These are phyloP conservation scores for Hermaeophaga mercurialis DNA, from an alignment of 2,888 invertebrate genomes.

Conservation along the genomic window DNA sequence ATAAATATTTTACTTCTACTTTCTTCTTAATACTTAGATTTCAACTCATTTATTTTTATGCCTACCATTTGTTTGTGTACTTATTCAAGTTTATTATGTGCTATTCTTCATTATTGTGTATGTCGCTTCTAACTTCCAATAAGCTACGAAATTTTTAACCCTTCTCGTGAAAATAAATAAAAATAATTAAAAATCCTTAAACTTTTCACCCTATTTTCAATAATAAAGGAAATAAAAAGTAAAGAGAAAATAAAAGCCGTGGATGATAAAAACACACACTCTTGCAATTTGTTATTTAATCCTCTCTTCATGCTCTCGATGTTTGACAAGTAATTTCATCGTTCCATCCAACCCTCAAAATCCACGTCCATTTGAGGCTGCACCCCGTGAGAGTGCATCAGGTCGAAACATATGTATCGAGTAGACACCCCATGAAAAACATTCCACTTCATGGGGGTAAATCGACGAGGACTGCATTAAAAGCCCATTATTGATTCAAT, in stretches of 20 bases:
- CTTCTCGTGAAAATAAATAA: too few species aligned
- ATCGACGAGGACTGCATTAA: conserved; percentile 52
- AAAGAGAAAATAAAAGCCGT: conserved; percentile 31
- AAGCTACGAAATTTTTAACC: too few species aligned
- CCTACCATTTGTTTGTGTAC: too few species aligned
- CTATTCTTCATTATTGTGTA: too few species aligned
- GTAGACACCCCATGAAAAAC: conserved; percentile 43
- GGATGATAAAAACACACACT: conserved; percentile 36
- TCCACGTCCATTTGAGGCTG: neutral
- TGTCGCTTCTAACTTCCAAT: too few species aligned
- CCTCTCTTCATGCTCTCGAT: conserved; percentile 51
- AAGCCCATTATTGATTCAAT: conserved; percentile 53
- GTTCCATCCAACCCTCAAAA: conserved; percentile 30
- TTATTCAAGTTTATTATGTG: too few species aligned
- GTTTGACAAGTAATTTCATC: conserved; percentile 51
- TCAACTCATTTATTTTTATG: too few species aligned
- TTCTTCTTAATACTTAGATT: too few species aligned
- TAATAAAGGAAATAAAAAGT: neutral
- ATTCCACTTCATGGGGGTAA: conserved; percentile 43
- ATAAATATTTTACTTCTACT: too few species aligned
- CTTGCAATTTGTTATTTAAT: conserved; percentile 54
- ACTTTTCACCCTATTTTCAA: too few species aligned
- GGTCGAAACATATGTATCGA: conserved; percentile 52
- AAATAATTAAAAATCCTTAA: too few species aligned
- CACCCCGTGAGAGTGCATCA: conserved; percentile 45